phyloP scores from a whole-genome alignment of 2,113 vertebrate genomes.

The Plestiodon gilberti region DNA sequence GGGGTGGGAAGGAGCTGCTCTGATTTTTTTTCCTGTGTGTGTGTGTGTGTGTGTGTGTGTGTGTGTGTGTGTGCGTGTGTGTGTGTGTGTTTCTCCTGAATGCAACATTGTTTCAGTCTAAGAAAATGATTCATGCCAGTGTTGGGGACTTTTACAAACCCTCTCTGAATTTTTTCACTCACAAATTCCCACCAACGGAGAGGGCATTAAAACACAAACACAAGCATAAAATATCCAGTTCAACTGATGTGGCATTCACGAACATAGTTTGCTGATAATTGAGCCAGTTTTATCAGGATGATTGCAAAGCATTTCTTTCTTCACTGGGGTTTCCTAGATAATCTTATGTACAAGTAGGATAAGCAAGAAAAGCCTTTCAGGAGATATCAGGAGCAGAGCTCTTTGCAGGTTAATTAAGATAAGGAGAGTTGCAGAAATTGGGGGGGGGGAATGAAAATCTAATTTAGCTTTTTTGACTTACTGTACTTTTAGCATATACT shows the following conservation, averaged over 20 bases:
- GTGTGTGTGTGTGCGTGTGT: no score
- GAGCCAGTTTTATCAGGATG: background rate
- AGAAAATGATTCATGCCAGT: background rate
- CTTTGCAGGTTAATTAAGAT: slow-evolving; percentile 17
- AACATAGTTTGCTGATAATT: background rate
- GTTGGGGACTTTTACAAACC: background rate
- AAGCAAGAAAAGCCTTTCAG: background rate
- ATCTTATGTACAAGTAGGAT: background rate
- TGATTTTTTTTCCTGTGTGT: background rate
- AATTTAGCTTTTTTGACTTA: background rate
- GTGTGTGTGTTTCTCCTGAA: no score
- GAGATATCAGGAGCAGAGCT: background rate
- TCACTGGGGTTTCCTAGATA: background rate
- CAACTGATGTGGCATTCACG: background rate
- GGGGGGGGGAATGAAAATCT: no score
- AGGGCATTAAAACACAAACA: background rate
- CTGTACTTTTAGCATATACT: no score
- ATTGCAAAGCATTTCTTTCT: background rate
- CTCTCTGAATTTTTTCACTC: background rate
- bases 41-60: no score
- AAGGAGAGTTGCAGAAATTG: background rate
- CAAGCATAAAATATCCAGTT: background rate
- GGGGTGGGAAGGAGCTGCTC: background rate
- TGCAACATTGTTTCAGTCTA: background rate
- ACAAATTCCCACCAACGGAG: background rate